Percentiles rank a stretch among this genome's conserved stretches.
Conservation (phyloP, 2,888 invertebrate species). For the Formica aserva region DNA sequence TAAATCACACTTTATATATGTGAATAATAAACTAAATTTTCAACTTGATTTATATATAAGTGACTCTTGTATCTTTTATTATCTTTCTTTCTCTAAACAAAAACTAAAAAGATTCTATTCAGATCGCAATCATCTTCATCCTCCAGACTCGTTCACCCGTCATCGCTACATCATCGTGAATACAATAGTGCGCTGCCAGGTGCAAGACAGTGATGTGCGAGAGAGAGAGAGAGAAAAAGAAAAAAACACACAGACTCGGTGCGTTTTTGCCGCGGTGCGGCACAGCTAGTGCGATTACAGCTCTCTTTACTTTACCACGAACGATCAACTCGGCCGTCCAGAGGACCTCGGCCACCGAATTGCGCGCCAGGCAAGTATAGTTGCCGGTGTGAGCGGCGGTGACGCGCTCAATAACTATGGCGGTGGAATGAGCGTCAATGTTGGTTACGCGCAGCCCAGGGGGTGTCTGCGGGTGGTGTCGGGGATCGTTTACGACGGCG, state of each 20-base stretch:
- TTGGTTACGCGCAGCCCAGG: conserved; percentile 83
- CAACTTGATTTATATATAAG: not conserved
- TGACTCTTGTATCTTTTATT: not conserved
- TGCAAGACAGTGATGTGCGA: conserved; percentile 62
- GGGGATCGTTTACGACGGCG: conserved; percentile 70
- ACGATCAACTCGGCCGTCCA: conserved; percentile 86
- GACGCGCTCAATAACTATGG: conserved; percentile 94
- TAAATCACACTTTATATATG: not conserved
- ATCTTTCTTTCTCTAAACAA: not conserved
- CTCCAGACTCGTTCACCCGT: not conserved
- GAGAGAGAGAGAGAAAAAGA: conserved; percentile 7
- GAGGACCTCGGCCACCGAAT: conserved; percentile 90
- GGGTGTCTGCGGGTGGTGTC: conserved; percentile 74
- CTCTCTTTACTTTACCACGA: conserved; percentile 84
- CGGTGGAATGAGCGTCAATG: conserved; percentile 93
- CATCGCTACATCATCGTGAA: conserved; percentile 14
- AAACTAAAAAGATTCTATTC: not conserved
- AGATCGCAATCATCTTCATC: not conserved
- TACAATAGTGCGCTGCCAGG: conserved; percentile 68
- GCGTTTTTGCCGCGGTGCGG: conserved; percentile 38
- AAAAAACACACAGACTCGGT: conserved; percentile 39
- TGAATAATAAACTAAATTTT: not conserved
- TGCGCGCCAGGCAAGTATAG: conserved; percentile 96
- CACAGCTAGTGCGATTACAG: conserved; percentile 12
- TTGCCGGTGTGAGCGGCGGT: conserved; percentile 95